Evolutionary conservation across 2,888 invertebrate genomes (phyloP).

Genomic region (Sturmia bella): DNA sequence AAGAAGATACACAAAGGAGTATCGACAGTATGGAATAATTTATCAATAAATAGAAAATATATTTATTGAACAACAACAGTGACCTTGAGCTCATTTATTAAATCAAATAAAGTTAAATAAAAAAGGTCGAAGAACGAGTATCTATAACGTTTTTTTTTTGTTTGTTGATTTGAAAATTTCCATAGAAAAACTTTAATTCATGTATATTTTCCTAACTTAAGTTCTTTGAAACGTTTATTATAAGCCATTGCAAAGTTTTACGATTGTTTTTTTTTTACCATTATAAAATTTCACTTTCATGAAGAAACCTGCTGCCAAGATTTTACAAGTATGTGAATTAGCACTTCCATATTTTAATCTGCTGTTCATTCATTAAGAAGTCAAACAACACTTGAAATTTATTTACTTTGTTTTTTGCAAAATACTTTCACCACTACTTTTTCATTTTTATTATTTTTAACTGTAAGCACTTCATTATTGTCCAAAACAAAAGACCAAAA

Average conservation of each 20-base stretch:
- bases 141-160: no score
- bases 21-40: no score
- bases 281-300: slow-evolving; percentile 55
- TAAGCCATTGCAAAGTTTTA: not conserved
- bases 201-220: not conserved
- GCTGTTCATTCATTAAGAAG: slow-evolving; percentile 59
- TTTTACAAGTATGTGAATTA: slow-evolving; percentile 42
- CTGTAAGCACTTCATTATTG: slow-evolving; percentile 34
- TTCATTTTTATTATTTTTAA: slow-evolving; percentile 33
- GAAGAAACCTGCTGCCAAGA: slow-evolving; percentile 27
- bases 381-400: slow-evolving; percentile 57
- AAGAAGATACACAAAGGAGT: no score
- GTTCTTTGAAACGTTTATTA: slow-evolving; percentile 2
- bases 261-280: not conserved
- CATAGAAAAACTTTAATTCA: not conserved
- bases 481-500: slow-evolving; percentile 29
- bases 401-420: slow-evolving; percentile 35
- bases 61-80: no score
- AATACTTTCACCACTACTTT: slow-evolving; percentile 60
- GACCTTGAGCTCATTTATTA: no score
- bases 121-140: no score
- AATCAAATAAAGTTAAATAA: no score
- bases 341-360: slow-evolving; percentile 58
- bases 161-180: no score
- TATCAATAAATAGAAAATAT: no score